A percentile compares a stretch with the other conserved stretches of the same genome.
phyloP scores from a whole-genome alignment of 2,888 invertebrate genomes.

The Litoditis marina region DNA sequence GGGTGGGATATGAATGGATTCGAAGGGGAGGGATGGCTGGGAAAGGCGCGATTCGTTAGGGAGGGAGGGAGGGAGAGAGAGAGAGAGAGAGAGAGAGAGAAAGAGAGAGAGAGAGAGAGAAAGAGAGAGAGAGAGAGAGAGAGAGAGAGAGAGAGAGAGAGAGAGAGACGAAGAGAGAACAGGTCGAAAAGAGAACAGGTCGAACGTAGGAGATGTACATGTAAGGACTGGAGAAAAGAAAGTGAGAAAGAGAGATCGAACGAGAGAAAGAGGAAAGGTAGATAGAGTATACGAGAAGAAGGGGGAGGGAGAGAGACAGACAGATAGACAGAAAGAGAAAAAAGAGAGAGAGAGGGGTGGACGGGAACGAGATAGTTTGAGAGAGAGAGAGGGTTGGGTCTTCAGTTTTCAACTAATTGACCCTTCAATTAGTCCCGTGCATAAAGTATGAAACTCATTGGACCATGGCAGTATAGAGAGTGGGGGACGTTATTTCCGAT shows the following conservation, averaged over 20 bases:
- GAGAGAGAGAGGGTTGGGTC: not conserved
- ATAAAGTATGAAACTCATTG: no score
- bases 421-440: no score
- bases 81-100: constrained; percentile 5
- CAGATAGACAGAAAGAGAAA: constrained; percentile 1
- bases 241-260: no score
- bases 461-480: no score
- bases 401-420: not conserved
- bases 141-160: constrained; percentile 17
- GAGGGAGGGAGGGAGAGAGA: constrained; percentile 4
- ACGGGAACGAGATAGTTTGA: not conserved
- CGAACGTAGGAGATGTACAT: no score
- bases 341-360: not conserved
- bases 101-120: constrained; percentile 5
- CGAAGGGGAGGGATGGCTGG: constrained; percentile 1
- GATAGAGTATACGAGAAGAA: not conserved
- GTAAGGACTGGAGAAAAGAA: no score
- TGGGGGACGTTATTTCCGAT: no score
- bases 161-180: constrained; percentile 7
- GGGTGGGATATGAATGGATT: not conserved
- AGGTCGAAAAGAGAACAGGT: no score
- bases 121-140: constrained; percentile 22
- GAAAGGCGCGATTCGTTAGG: not conserved
- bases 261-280: not conserved
- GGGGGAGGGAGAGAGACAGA: constrained; percentile 4